Evolutionary conservation across 2,888 invertebrate genomes (phyloP).

Genomic region (Agonopterix subpropinquella): DNA sequence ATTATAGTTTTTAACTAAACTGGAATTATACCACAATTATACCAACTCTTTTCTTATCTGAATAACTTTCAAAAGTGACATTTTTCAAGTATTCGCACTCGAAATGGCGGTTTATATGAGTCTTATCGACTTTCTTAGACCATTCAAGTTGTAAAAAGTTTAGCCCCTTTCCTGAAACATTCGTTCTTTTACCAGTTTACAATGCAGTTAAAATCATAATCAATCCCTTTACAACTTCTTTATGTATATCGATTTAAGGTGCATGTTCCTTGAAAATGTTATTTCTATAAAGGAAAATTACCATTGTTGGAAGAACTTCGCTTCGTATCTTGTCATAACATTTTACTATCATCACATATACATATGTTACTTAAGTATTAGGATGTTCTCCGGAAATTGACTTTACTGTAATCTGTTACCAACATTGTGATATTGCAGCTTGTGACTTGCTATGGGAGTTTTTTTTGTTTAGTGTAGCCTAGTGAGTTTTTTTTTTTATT

Average conservation of each 20-base stretch:
- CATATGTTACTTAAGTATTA: constrained; percentile 33
- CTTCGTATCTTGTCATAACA: constrained; percentile 62
- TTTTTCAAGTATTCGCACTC: constrained; percentile 40
- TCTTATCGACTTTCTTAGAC: constrained; percentile 60
- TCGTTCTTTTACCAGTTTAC: constrained; percentile 31
- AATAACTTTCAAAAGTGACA: neutral
- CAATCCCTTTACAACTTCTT: constrained; percentile 2
- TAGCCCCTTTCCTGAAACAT: constrained; percentile 51
- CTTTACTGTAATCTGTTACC: constrained; percentile 43
- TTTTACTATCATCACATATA: constrained; percentile 52
- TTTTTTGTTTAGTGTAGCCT: neutral
- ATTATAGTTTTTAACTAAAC: no score
- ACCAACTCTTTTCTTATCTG: no score
- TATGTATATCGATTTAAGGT: neutral
- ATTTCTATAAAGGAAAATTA: constrained; percentile 19
- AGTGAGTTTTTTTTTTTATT: no score
- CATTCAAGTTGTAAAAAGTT: constrained; percentile 66
- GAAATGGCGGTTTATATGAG: constrained; percentile 40
- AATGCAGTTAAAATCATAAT: constrained; percentile 9
- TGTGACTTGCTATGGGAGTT: neutral
- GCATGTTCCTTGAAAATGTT: neutral
- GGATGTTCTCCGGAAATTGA: constrained; percentile 54
- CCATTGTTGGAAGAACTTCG: constrained; percentile 36
- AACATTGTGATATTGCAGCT: constrained; percentile 21
- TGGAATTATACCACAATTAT: no score